Evolutionary conservation across 2,888 invertebrate genomes (phyloP).

Genomic region (Empis stercorea): DNA sequence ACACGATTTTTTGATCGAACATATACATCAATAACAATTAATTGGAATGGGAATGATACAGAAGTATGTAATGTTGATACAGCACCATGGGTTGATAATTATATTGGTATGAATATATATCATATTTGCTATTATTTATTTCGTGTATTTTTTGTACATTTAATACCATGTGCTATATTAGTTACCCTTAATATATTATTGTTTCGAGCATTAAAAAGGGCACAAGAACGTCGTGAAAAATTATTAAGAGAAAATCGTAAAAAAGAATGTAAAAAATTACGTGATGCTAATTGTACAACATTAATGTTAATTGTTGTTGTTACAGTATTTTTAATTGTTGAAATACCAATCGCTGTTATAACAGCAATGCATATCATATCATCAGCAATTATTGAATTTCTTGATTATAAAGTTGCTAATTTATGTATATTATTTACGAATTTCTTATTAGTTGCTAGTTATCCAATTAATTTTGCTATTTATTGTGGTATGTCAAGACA

Average conservation of each 20-base stretch:
- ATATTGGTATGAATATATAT: constrained; percentile 59
- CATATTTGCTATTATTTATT: constrained; percentile 69
- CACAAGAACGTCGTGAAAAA: constrained; percentile 63
- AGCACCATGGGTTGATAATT: constrained; percentile 56
- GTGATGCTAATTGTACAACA: constrained; percentile 69
- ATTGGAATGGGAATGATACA: constrained; percentile 53
- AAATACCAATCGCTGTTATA: constrained; percentile 72
- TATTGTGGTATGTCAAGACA: constrained; percentile 94
- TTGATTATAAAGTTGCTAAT: constrained; percentile 67
- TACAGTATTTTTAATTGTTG: constrained; percentile 68
- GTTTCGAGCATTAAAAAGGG: constrained; percentile 72
- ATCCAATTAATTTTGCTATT: constrained; percentile 89
- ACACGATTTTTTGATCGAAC: constrained; percentile 68
- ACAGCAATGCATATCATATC: constrained; percentile 73
- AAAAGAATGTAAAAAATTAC: constrained; percentile 62
- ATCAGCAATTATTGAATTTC: constrained; percentile 53
- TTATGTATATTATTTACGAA: constrained; percentile 71
- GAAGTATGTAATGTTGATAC: constrained; percentile 51
- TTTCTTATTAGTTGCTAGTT: constrained; percentile 81
- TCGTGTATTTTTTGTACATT: constrained; percentile 81
- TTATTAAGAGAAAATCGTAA: constrained; percentile 66
- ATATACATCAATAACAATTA: constrained; percentile 46
- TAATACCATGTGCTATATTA: constrained; percentile 76
- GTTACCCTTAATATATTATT: constrained; percentile 80
- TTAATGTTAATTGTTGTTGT: constrained; percentile 80